Evolutionary conservation across 1,140 invertebrate genomes (phyloP).

Genomic region (Catajapyx aquilonaris): DNA sequence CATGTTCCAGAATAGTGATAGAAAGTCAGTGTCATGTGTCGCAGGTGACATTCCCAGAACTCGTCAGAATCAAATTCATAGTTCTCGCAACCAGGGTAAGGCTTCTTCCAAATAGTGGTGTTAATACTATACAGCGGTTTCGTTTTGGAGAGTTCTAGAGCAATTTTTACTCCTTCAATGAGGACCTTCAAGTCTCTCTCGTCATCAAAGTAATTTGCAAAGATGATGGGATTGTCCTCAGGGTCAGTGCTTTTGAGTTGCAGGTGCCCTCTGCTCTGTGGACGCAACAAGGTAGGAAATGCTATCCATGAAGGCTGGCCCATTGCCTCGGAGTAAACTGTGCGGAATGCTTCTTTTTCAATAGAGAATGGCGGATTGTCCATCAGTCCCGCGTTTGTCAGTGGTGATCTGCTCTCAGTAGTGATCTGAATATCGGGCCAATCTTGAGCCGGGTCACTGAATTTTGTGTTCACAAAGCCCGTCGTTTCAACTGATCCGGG

Average conservation of each 20-base stretch:
- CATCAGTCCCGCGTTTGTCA: too few relatives aligned
- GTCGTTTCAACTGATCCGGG: slow-evolving; percentile 10
- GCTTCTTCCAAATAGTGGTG: too few relatives aligned
- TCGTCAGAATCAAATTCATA: slow-evolving; percentile 18
- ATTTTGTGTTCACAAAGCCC: slow-evolving; percentile 22
- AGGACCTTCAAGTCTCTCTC: neutral
- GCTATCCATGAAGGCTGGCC: too few relatives aligned
- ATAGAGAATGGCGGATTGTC: too few relatives aligned
- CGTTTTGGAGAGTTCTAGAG: too few relatives aligned
- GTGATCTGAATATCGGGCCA: slow-evolving; percentile 22
- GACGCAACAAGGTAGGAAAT: neutral
- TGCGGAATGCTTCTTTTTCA: too few relatives aligned
- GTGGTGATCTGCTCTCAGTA: too few relatives aligned
- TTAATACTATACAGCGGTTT: too few relatives aligned
- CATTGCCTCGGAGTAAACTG: too few relatives aligned
- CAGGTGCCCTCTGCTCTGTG: neutral
- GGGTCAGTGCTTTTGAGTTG: neutral
- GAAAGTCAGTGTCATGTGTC: slow-evolving; percentile 30
- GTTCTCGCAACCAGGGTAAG: slow-evolving; percentile 28
- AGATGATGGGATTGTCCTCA: neutral
- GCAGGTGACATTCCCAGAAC: slow-evolving; percentile 27
- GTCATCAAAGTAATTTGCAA: neutral
- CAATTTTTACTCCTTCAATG: too few relatives aligned
- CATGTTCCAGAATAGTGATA: too few relatives aligned
- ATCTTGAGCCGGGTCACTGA: slow-evolving; percentile 18